Conservation (phyloP, 2,797 vertebrate genomes). For the Zenarchopterus dispar region DNA sequence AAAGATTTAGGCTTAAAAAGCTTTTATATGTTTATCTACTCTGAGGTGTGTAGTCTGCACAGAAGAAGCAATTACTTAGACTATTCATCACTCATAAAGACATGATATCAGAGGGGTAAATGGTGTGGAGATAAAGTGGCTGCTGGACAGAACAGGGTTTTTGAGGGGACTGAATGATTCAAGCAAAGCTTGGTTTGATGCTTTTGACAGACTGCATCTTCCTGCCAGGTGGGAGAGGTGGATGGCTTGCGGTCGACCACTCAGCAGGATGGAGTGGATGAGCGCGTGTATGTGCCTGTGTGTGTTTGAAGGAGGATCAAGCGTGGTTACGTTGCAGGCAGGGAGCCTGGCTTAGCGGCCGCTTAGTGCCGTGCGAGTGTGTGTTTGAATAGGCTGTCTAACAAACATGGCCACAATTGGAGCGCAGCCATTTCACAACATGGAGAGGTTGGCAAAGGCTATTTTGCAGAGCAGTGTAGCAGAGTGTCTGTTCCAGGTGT, state of each 20-base stretch:
- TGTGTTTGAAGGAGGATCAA: conserved; percentile 66
- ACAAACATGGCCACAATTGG: conserved; percentile 58
- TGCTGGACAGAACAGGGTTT: conserved; percentile 35
- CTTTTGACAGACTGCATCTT: conserved; percentile 56
- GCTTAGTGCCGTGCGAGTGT: conserved; percentile 43
- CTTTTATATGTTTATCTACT: too few relatives aligned
- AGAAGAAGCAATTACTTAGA: too few relatives aligned
- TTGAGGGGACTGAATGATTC: conserved; percentile 49
- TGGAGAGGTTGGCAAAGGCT: conserved; percentile 52
- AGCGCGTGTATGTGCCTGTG: conserved; percentile 38
- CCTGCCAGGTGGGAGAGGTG: conserved; percentile 43
- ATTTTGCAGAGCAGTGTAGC: conserved; percentile 44
- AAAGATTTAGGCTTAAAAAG: too few relatives aligned
- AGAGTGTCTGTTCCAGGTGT: conserved; percentile 13
- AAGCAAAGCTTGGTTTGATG: conserved; percentile 50
- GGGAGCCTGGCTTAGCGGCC: conserved; percentile 60
- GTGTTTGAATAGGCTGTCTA: conserved; percentile 40
- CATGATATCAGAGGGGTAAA: neutral
- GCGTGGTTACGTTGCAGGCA: conserved; percentile 65
- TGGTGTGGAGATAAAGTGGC: neutral
- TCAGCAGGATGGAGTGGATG: conserved; percentile 53
- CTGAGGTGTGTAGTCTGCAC: too few relatives aligned
- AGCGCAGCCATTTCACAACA: conserved; percentile 65
- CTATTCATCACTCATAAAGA: neutral
- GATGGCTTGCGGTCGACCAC: conserved; percentile 51